Evolutionary conservation across 2,113 vertebrate species (phyloP), one percentile per base, ranked within the genome.

Genomic region (Protobothrops mucrosquamatus): DNA sequence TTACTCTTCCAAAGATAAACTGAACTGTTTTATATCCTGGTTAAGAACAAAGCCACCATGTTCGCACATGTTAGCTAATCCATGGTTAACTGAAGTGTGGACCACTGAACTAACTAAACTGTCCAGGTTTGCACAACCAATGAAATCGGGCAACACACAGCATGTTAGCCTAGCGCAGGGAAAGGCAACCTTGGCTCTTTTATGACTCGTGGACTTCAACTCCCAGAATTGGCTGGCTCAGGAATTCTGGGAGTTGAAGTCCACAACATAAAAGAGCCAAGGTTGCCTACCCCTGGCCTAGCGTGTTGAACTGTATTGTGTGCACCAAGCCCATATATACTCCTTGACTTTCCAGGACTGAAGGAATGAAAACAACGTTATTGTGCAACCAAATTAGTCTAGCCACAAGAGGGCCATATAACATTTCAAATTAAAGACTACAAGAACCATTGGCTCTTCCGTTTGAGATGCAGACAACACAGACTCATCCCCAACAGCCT

Each of bases 341-440:
- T 48, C 85, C 39, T 11, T 43, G 20, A 46, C 46, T 34, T 54
- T 88, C n/a, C 52, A 9, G 29, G 87, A 34, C n/a, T 55, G 15
- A 18, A 52, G 46, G 34, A 46, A 87, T 18, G 6, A 34, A 34
- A 14, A n/a, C n/a, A n/a, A 15, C 1, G 0, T 69, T 69, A n/a
- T n/a, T 54, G 24, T 29, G 39, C 0, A 29, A 89, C 91, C 64
- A 59, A 24, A 1, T 34, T 23, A 2, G 34, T 15, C 88, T 0
- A 89, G 92, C 94, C 96, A 74, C 92, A 3, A 95, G 96, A 52
- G 94, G 95, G 96, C 95, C 34, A 93, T 89, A 57, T 88, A 5
- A 74, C 8, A 23, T 94, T 24, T 88, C 93, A 12, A 55, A 92
- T 34, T 2, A 0, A 12, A 69, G 64, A 15, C 64, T 69, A 69